A percentile compares a stretch with the other conserved stretches of the same genome.
These are phyloP conservation scores for Camponotus floridanus DNA, from an alignment of 1,140 invertebrate species.

Conservation along the genomic window DNA sequence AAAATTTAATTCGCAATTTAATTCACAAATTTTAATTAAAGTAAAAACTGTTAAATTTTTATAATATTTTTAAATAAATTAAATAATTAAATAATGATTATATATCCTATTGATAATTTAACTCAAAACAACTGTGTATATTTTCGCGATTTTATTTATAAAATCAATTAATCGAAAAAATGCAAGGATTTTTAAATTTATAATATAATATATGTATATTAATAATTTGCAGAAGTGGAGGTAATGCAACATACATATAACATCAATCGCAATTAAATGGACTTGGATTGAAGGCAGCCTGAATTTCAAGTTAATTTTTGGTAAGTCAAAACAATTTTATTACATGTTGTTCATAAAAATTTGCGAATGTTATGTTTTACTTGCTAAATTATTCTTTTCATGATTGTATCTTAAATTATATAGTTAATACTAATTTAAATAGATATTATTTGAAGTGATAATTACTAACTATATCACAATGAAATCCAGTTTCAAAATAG, in stretches of 20 bases:
- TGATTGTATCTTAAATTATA: neutral
- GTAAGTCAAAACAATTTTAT: neutral
- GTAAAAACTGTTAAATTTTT: neutral
- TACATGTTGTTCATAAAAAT: neutral
- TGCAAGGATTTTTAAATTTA: neutral
- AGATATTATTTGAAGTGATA: neutral
- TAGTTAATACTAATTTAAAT: neutral
- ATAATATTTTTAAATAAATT: neutral
- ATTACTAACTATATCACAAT: neutral
- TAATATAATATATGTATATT: constrained; percentile 8
- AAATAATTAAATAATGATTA: neutral
- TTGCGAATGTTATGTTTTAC: no score
- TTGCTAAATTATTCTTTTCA: neutral
- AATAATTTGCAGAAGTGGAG: neutral
- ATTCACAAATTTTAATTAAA: neutral
- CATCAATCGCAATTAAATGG: neutral
- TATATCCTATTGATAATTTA: neutral
- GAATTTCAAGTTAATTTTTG: neutral
- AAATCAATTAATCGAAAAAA: neutral
- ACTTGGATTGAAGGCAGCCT: neutral
- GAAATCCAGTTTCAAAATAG: neutral
- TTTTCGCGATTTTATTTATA: neutral
- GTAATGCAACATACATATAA: neutral
- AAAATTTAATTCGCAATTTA: neutral
- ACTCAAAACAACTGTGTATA: neutral